These are phyloP conservation scores for Cardinalis cardinalis DNA, from an alignment of 2,113 vertebrate species.

Conservation along the genomic window DNA sequence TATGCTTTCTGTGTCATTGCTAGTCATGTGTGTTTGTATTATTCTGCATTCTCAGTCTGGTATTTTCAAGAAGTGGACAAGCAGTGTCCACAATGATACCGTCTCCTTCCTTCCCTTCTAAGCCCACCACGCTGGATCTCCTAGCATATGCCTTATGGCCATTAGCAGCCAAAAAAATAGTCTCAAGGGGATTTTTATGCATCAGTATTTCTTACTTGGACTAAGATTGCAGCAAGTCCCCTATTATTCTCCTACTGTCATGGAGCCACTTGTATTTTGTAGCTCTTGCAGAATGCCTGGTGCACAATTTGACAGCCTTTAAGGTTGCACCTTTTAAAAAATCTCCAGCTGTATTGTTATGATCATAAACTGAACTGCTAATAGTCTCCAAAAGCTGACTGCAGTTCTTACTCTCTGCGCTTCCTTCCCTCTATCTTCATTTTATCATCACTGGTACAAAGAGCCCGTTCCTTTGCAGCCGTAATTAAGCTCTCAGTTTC, in stretches of 20 bases:
- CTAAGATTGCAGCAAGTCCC: not conserved
- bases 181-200: not conserved
- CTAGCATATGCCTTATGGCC: not conserved
- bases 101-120: not conserved
- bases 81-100: rapidly evolving
- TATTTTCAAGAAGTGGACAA: not conserved
- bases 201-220: not conserved
- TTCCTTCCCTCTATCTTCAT: not conserved
- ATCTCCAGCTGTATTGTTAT: not conserved
- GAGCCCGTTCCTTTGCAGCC: not conserved
- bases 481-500: conserved; percentile 12
- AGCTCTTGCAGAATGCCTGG: not conserved
- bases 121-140: not conserved
- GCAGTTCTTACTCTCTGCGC: not conserved
- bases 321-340: not conserved
- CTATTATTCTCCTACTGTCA: not conserved
- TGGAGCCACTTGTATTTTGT: not conserved
- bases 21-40: not conserved
- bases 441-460: not conserved
- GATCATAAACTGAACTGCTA: not conserved
- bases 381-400: not conserved
- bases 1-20: not conserved
- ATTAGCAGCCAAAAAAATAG: not conserved
- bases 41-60: not conserved
- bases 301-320: not conserved